phyloP scores from a whole-genome alignment of 2,113 vertebrate species.

The Larimichthys crocea region DNA sequence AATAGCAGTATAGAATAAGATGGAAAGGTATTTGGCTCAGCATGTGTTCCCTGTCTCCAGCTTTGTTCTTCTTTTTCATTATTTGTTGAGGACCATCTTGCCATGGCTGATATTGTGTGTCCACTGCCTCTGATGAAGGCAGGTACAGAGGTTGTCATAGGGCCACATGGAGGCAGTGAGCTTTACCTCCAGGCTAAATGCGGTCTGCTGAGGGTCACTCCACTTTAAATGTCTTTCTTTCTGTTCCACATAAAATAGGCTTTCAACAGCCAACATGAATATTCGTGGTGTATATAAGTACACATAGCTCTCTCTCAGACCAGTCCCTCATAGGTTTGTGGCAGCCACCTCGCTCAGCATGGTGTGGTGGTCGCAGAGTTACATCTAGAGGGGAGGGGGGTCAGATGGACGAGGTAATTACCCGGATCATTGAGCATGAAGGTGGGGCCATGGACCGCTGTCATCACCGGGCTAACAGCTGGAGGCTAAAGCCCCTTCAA shows the following conservation, averaged over 20 bases:
- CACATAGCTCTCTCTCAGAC: constrained; percentile 18
- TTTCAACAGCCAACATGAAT: constrained; percentile 6
- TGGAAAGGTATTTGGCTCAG: constrained; percentile 69
- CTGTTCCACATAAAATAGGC: constrained; percentile 16
- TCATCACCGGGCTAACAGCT: constrained; percentile 79
- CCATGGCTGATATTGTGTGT: constrained; percentile 76
- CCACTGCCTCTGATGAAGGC: constrained; percentile 46
- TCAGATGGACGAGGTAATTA: constrained; percentile 81
- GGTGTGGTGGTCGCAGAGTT: constrained; percentile 25
- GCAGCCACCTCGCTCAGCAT: constrained; percentile 52
- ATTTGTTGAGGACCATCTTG: constrained; percentile 74
- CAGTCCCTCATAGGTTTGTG: constrained; percentile 41
- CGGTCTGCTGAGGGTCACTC: constrained; percentile 15
- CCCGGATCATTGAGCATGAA: constrained; percentile 80
- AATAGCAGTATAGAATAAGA: constrained; percentile 21
- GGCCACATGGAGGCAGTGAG: constrained; percentile 27
- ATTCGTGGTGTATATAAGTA: not conserved
- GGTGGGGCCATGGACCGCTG: constrained; percentile 77
- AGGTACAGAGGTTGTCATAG: constrained; percentile 39
- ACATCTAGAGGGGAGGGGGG: constrained; percentile 40
- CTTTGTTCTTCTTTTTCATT: constrained; percentile 60
- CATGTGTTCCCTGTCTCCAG: constrained; percentile 71
- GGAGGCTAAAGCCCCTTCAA: constrained; percentile 78
- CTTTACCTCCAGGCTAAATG: constrained; percentile 19
- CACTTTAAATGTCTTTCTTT: constrained; percentile 28